Conservation (phyloP, 2,113 vertebrate species). For the Cyprinodon brontotheroides region DNA sequence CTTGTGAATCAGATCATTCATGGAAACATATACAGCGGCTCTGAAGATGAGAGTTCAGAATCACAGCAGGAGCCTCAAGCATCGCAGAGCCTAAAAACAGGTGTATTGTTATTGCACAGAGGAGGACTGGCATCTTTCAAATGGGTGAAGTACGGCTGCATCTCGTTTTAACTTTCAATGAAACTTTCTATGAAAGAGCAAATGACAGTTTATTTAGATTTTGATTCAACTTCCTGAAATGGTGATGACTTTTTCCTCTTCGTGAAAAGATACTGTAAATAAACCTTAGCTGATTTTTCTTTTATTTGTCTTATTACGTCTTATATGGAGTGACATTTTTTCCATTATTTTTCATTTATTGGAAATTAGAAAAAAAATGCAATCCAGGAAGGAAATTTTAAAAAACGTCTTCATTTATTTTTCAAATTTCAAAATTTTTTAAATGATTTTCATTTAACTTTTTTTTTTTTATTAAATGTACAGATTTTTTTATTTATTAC, state of each 20-base stretch:
- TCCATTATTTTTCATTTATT: too few relatives aligned
- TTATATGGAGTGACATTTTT: too few relatives aligned
- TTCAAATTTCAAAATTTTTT: too few relatives aligned
- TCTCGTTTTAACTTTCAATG: background rate
- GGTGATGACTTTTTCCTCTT: background rate
- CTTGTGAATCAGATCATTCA: conserved; percentile 82
- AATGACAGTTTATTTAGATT: background rate
- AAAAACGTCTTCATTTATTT: too few relatives aligned
- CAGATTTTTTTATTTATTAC: too few relatives aligned
- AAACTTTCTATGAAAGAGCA: background rate
- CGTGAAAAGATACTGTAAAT: background rate
- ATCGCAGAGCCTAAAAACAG: conserved; percentile 67
- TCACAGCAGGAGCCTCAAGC: conserved; percentile 19
- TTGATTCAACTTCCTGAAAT: background rate
- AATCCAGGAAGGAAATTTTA: too few relatives aligned
- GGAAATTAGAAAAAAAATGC: too few relatives aligned
- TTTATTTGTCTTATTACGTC: too few relatives aligned
- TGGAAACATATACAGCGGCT: conserved; percentile 70
- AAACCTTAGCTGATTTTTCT: background rate
- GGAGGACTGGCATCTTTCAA: conserved; percentile 66
- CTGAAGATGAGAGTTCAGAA: conserved; percentile 29
- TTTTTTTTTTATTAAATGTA: too few relatives aligned
- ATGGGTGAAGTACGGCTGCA: conserved; percentile 80
- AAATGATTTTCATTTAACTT: too few relatives aligned
- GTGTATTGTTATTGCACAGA: conserved; percentile 76